Evolutionary conservation across 2,797 vertebrate species (phyloP).

Genomic region (Tachyglossus aculeatus): DNA sequence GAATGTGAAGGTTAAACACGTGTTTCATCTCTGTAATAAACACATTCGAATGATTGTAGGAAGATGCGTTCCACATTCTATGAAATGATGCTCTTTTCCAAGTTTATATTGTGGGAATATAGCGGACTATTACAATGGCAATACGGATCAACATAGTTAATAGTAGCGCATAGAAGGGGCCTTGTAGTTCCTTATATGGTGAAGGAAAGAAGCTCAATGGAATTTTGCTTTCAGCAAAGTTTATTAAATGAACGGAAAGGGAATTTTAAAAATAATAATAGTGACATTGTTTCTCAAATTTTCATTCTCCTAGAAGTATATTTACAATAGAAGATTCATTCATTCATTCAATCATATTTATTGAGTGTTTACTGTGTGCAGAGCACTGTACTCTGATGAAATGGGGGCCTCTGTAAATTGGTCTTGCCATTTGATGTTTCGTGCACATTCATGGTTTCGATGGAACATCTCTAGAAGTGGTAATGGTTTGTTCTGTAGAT

Average conservation of each 20-base stretch:
- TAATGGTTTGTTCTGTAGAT: too few relatives aligned
- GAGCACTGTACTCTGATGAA: too few relatives aligned
- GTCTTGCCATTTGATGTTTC: too few relatives aligned
- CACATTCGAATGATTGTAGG: not conserved
- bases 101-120: slow-evolving; percentile 41
- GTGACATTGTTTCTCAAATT: not conserved
- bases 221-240: slow-evolving; percentile 1
- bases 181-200: slow-evolving; percentile 14
- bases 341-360: too few relatives aligned
- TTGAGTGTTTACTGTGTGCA: too few relatives aligned
- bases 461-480: too few relatives aligned
- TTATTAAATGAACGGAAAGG: too few relatives aligned
- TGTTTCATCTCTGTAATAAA: not conserved
- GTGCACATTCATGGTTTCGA: too few relatives aligned
- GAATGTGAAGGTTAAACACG: slow-evolving; percentile 24
- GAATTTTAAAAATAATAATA: not conserved
- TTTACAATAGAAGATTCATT: too few relatives aligned
- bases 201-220: not conserved
- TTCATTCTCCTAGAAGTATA: not conserved
- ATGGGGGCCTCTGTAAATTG: too few relatives aligned
- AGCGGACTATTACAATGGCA: slow-evolving; percentile 24
- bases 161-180: slow-evolving; percentile 1
- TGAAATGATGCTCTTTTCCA: not conserved
- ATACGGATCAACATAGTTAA: slow-evolving; percentile 18
- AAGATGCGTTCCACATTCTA: slow-evolving; percentile 11